phyloP scores from a whole-genome alignment of 2,888 invertebrate species.

The Pharmacophagus antenor region DNA sequence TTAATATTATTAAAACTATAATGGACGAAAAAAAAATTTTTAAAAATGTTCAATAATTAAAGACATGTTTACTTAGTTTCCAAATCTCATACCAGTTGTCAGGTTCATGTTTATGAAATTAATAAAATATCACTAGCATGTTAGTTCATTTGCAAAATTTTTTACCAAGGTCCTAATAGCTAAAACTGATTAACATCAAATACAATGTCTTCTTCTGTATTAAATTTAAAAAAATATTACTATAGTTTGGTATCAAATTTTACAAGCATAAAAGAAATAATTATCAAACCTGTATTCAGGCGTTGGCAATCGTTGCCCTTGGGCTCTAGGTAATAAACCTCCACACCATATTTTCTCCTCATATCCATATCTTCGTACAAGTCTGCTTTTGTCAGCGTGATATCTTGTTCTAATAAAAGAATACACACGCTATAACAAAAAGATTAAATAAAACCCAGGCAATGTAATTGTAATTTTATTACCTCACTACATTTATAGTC shows the following conservation, averaged over 20 bases:
- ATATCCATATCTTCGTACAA: conserved; percentile 86
- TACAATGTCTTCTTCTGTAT: no score
- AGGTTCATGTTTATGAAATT: not conserved
- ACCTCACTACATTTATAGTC: conserved; percentile 64
- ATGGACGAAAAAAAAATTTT: no score
- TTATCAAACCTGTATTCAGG: conserved; percentile 82
- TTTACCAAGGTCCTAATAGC: not conserved
- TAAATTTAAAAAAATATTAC: no score
- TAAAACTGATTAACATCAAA: not conserved
- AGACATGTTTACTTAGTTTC: no score
- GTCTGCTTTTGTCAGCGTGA: conserved; percentile 83
- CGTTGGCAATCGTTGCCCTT: conserved; percentile 80
- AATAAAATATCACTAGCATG: not conserved
- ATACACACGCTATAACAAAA: not conserved
- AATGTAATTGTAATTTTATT: conserved; percentile 38
- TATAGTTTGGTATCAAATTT: no score
- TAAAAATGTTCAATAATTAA: no score
- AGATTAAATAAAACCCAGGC: not conserved
- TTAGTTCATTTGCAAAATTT: not conserved
- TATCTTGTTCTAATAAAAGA: conserved; percentile 72
- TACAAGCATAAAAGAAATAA: not conserved
- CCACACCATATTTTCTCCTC: conserved; percentile 83
- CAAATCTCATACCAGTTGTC: no score
- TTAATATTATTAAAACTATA: no score
- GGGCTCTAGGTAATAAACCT: conserved; percentile 86